Evolutionary conservation across 2,113 vertebrate genomes (phyloP).

Genomic region (Brachirus orientalis): DNA sequence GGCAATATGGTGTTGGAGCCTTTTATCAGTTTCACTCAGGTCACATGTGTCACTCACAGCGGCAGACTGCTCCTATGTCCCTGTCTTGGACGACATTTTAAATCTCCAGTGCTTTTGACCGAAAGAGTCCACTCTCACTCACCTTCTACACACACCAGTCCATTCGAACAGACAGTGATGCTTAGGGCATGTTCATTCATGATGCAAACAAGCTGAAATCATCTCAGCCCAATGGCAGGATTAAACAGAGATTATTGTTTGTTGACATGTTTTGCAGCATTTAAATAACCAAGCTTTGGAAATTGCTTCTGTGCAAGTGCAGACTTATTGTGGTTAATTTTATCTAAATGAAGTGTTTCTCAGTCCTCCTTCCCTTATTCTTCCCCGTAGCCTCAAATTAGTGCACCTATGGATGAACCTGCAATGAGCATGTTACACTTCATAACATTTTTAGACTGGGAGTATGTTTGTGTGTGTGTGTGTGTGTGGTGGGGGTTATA

Average conservation of each 20-base stretch:
- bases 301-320: not conserved
- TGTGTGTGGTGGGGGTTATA: conserved; percentile 2
- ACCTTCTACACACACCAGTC: not conserved
- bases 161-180: conserved; percentile 1
- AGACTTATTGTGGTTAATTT: not conserved
- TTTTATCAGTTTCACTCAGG: conserved; percentile 21
- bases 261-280: not conserved
- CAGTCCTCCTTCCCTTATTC: not conserved
- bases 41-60: conserved; percentile 17
- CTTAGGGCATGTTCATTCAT: not conserved
- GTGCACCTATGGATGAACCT: not conserved
- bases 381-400: not conserved
- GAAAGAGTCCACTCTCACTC: conserved; percentile 3
- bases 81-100: conserved; percentile 1
- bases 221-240: not conserved
- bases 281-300: not conserved
- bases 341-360: not conserved
- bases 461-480: too few relatives aligned
- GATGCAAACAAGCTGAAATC: not conserved
- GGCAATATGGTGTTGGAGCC: not conserved
- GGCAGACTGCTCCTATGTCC: conserved; percentile 13
- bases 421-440: not conserved
- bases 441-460: not conserved
- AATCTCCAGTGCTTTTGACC: not conserved
- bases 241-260: not conserved